Evolutionary conservation across 2,797 vertebrate genomes (phyloP).

Genomic region (Tokudaia muenninki): DNA sequence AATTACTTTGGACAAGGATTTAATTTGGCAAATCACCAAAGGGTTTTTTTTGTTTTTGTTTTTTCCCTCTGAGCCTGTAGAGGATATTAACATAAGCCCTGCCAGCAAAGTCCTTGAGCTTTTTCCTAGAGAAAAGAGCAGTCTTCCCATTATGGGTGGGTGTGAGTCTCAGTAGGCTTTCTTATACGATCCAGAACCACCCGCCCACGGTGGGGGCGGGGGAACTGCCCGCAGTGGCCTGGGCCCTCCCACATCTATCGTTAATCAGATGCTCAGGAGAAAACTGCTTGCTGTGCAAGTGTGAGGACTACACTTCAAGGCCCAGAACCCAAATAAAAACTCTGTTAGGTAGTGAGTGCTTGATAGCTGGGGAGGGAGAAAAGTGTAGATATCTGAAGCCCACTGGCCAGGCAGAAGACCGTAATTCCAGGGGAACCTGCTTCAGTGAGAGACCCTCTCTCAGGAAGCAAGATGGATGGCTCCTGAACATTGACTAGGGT

Average conservation of each 20-base stretch:
- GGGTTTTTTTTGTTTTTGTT: no score
- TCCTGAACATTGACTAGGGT: background rate
- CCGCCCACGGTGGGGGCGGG: no score
- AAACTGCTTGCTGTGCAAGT: background rate
- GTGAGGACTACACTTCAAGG: background rate
- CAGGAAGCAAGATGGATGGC: no score
- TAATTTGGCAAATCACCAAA: background rate
- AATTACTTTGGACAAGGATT: constrained; percentile 53
- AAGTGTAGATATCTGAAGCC: no score
- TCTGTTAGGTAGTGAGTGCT: background rate
- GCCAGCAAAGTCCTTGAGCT: constrained; percentile 8
- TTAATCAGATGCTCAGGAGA: background rate
- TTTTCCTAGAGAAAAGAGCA: background rate
- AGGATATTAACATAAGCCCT: background rate
- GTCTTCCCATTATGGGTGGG: background rate
- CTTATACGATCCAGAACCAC: no score
- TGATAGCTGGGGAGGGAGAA: background rate
- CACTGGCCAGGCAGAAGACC: background rate
- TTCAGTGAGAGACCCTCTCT: background rate
- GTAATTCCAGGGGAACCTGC: no score
- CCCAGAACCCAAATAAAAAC: background rate
- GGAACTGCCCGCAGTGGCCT: no score
- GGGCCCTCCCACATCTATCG: no score
- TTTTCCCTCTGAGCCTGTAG: background rate
- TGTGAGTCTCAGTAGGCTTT: no score